Base-by-base conservation (phyloP, 2,113 vertebrate species). In the Hippolais icterina region DNA sequence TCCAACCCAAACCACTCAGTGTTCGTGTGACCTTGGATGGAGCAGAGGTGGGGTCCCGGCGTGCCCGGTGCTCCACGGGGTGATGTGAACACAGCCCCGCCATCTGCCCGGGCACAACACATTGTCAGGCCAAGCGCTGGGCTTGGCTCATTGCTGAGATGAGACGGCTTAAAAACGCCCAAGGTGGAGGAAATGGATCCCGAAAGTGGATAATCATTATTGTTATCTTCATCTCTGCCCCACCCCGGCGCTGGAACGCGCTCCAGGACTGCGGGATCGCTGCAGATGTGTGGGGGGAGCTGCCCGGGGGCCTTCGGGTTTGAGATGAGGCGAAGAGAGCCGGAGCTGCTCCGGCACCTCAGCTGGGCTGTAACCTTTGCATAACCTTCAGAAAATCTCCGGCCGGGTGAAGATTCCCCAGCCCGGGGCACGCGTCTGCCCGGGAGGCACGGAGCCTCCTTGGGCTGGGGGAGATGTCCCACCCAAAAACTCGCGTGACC, bases 341-440 rank as follows among this genome's bases (percentile, higher is more conserved):
- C 16, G 68, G 65, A 47, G 93, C 96, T 78, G 91, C 94, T 95
- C 94, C 24, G 63, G 88, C 87, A 23, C 76, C 16, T 91, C 89
- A 93, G 96, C 92, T 83, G 96, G 60, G 92, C 9, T 56, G 78
- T 54, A 96, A 97, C 97, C 97, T 98, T 96, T 95, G 97, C 79
- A 59, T 64, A 97, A 96, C 97, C 97, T 97, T 97, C 83, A 95
- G 95, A 86, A 95, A 94, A 93, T 49, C 93, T 78, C 54, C 4
- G 83, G 47, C 66, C 2, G 50, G 77, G 96, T 39, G 91, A 87
- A 59, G 11, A 15, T 42, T 83, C 87, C 94, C 15, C 84, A 92
- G 86, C 88, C 93, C 82, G 33, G 93, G 74, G 89, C 72, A 25
- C 50, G 18, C 11, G 3, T 2, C 28, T 90, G 86, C 63, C 88